Evolutionary conservation across 2,888 invertebrate species (phyloP).

Genomic region (Chrysodeixis includens): DNA sequence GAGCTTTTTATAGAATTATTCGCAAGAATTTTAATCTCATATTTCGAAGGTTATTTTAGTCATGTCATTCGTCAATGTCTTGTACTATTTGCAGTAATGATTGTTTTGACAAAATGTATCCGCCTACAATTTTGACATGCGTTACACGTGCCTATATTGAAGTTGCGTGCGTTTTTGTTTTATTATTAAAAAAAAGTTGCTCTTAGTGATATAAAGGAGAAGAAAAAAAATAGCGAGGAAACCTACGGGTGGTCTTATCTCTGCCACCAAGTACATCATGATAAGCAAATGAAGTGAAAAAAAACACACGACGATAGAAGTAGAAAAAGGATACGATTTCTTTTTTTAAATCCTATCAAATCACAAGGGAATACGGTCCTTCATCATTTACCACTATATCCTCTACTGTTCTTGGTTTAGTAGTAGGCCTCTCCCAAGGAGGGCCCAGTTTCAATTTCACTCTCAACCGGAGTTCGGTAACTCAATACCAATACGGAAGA

Average conservation of each 20-base stretch:
- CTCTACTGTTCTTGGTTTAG: no score
- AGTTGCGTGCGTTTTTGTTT: background rate
- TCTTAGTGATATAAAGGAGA: no score
- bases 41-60: background rate
- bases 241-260: no score
- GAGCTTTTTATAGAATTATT: background rate
- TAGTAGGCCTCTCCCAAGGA: no score
- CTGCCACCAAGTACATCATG: no score
- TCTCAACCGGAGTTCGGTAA: background rate
- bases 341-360: no score
- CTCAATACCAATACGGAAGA: background rate
- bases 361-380: no score
- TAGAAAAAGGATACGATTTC: no score
- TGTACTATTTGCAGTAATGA: background rate
- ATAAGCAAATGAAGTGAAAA: no score
- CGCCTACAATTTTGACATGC: background rate
- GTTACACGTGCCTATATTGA: background rate
- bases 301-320: no score
- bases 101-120: conserved; percentile 4
- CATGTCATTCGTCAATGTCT: background rate
- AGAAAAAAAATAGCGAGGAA: no score
- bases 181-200: background rate
- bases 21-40: conserved; percentile 1
- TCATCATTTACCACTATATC: no score
- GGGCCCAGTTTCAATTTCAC: background rate